Evolutionary conservation across 35 echinoderm and acorn worm species (phyloP).

Genomic region (Lytechinus variegatus): DNA sequence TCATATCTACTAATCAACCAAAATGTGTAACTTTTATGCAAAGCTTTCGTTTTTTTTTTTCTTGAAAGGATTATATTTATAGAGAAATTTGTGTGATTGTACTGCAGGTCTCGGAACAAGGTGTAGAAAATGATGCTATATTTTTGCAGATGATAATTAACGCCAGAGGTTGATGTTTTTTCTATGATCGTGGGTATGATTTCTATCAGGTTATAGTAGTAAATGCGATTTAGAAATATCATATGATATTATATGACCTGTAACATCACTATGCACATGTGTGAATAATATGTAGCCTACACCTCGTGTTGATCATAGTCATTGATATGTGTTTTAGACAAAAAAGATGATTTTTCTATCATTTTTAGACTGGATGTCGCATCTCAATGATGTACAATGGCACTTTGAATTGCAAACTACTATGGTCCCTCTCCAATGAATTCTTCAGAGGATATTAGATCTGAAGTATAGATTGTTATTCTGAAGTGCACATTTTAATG

Average conservation of each 20-base stretch:
- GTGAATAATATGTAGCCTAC: neutral
- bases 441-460: neutral
- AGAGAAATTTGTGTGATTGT: neutral
- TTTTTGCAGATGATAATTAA: neutral
- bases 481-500: neutral
- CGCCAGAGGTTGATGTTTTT: neutral
- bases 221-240: neutral
- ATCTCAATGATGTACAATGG: neutral
- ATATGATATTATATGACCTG: neutral
- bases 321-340: neutral
- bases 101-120: neutral
- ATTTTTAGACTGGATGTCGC: neutral
- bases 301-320: neutral
- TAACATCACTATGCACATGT: neutral
- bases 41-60: neutral
- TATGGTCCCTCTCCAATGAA: neutral
- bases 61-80: neutral
- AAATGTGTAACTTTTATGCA: neutral
- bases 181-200: neutral
- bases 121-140: constrained; percentile 5
- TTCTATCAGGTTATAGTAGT: neutral
- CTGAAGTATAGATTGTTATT: neutral
- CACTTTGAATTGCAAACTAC: neutral
- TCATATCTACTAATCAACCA: neutral
- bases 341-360: neutral